phyloP scores from a whole-genome alignment of 1,140 invertebrate genomes.

The Drosophila tani region DNA sequence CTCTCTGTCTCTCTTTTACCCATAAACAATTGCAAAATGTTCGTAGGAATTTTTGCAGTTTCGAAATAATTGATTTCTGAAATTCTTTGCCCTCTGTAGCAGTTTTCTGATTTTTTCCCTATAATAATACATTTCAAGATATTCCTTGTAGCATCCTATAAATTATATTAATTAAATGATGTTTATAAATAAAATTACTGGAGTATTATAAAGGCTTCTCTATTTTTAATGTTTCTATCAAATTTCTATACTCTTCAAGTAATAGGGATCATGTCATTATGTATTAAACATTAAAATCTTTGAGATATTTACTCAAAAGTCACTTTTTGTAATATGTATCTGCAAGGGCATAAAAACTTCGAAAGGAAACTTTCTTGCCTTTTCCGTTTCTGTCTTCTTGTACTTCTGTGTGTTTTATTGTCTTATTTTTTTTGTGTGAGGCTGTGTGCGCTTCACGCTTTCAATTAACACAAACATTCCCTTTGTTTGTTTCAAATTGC shows the following conservation, averaged over 20 bases:
- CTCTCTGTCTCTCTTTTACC: conserved; percentile 43
- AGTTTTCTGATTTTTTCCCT: neutral
- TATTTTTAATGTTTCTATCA: no score
- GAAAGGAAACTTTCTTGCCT: neutral
- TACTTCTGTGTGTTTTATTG: conserved; percentile 10
- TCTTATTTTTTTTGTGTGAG: conserved; percentile 24
- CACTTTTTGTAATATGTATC: neutral
- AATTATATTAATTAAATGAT: neutral
- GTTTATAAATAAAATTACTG: neutral
- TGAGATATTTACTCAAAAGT: no score
- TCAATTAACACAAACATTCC: conserved; percentile 83
- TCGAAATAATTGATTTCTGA: conserved; percentile 83
- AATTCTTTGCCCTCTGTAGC: conserved; percentile 62
- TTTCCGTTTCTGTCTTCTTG: conserved; percentile 12
- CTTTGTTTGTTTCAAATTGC: conserved; percentile 82
- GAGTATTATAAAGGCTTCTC: no score
- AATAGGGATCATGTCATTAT: no score
- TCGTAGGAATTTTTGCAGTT: conserved; percentile 81
- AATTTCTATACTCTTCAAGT: no score
- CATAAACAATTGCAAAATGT: conserved; percentile 82
- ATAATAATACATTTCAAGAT: no score
- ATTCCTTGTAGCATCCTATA: neutral
- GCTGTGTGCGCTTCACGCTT: conserved; percentile 73
- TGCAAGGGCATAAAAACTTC: neutral
- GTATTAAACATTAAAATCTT: no score